Evolutionary conservation across 2,888 invertebrate species (phyloP).

Genomic region (Griposia aprilina): DNA sequence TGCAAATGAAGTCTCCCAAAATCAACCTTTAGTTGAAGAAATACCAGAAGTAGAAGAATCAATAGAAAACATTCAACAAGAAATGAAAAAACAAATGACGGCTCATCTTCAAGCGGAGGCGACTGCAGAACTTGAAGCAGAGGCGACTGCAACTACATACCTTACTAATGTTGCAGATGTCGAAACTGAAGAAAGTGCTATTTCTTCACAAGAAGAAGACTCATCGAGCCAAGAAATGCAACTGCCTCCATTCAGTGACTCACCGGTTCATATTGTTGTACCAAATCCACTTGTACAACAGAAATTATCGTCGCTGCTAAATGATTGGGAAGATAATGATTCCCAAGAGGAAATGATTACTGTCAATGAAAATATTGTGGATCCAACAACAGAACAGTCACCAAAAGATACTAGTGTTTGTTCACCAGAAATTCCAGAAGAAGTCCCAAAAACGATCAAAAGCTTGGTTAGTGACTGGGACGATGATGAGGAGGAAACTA

Average conservation of each 20-base stretch:
- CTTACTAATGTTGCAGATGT: constrained; percentile 26
- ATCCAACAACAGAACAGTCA: constrained; percentile 43
- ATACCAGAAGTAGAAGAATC: constrained; percentile 82
- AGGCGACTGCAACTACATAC: neutral
- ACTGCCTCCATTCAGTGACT: constrained; percentile 30
- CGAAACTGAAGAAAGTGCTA: constrained; percentile 73
- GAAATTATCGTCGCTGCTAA: constrained; percentile 85
- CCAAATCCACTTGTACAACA: constrained; percentile 68
- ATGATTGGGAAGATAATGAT: constrained; percentile 90
- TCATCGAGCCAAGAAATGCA: constrained; percentile 58
- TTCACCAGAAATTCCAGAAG: constrained; percentile 24
- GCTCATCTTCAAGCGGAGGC: constrained; percentile 8
- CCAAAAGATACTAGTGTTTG: constrained; percentile 10
- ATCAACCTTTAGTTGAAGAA: constrained; percentile 27
- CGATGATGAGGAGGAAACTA: constrained; percentile 84
- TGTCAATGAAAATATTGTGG: constrained; percentile 40
- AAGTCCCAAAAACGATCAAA: constrained; percentile 80
- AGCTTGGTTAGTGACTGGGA: constrained; percentile 89
- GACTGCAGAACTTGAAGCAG: constrained; percentile 10
- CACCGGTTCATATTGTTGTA: constrained; percentile 55
- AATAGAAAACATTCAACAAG: constrained; percentile 87
- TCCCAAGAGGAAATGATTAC: constrained; percentile 78
- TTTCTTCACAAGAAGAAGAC: constrained; percentile 67
- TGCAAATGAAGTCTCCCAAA: constrained; percentile 20
- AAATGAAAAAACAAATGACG: constrained; percentile 83